Evolutionary conservation across 1,140 invertebrate species (phyloP), one percentile per base, ranked within the genome.

Genomic region (Pseudobourletiella spinata): DNA sequence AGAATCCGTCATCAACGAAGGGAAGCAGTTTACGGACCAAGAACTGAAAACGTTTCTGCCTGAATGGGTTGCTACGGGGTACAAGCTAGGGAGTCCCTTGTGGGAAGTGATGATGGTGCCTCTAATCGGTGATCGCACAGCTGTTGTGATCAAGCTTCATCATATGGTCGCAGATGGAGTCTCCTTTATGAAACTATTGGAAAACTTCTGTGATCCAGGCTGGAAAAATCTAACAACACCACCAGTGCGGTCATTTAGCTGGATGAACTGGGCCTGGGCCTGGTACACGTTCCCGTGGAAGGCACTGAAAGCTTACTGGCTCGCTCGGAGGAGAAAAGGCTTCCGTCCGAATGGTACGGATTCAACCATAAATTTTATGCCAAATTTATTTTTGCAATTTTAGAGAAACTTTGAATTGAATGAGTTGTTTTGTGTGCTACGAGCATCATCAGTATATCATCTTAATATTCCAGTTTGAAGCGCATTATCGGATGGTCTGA

Each of bases 261-360:
- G 51, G 56, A 43, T 59, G 1, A 65, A 70, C 51, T 70, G 65
- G 68, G 51, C 58, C 24, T 70, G 67, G 22, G 68, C 68, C 3
- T 70, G 68, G 68, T 70, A 61, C 35, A 65, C 43, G 32, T 70
- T 70, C 52, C 68, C 68, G 2, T 70, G 65, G 65, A 65, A 65
- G 22, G 60, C 68, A 20, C 44, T 67, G 2, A 67, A 70, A 56
- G 48, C 68, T n/a, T 70, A 61, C 39, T 46, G 65, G 30, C 48
- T 67, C 22, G 68, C 68, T 4, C 55, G 58, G 39, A 55, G 20
- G 11, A 46, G 65, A 35, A 70, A 70, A 59, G 68, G 63, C 16
- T 66, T 67, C 35, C 26, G 68, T 25, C 68, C 68, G 14, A 65
- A 60, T 57, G 57, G 67, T 64, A n/a, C n/a, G n/a, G n/a, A n/a